phyloP scores from a whole-genome alignment of 37 sponge, comb jelly and placozoan species.

The Ianthella basta region DNA sequence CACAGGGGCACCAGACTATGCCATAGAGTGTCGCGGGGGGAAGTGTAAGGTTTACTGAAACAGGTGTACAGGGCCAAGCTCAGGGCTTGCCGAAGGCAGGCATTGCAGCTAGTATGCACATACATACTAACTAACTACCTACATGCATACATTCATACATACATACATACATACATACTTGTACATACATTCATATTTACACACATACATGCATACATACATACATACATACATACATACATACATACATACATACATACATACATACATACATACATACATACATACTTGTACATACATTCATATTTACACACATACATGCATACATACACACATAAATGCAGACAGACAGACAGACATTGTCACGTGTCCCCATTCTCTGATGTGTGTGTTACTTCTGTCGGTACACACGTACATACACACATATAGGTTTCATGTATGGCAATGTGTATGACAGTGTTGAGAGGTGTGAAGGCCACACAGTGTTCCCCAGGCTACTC shows the following conservation, averaged over 20 bases:
- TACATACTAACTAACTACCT: too few species aligned
- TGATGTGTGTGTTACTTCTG: too few species aligned
- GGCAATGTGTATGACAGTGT: constrained; percentile 94
- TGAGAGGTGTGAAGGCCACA: constrained; percentile 85
- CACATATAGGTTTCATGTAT: constrained; percentile 90
- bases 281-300: constrained; percentile 18
- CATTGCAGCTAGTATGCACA: too few species aligned
- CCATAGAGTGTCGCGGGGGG: too few species aligned
- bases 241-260: too few species aligned
- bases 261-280: neutral
- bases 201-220: neutral
- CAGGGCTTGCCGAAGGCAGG: too few species aligned
- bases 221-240: too few species aligned
- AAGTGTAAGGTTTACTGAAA: too few species aligned
- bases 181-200: constrained; percentile 18
- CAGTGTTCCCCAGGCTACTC: constrained; percentile 90
- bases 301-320: neutral
- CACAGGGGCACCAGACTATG: too few species aligned
- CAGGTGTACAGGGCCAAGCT: too few species aligned
- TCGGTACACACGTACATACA: neutral
- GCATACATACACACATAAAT: neutral
- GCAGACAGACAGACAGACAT: too few species aligned
- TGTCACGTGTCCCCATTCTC: too few species aligned
- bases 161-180: neutral
- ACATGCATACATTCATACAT: neutral